Evolutionary conservation across 2,888 invertebrate species (phyloP).

Genomic region (Caenorhabditis imperialis): DNA sequence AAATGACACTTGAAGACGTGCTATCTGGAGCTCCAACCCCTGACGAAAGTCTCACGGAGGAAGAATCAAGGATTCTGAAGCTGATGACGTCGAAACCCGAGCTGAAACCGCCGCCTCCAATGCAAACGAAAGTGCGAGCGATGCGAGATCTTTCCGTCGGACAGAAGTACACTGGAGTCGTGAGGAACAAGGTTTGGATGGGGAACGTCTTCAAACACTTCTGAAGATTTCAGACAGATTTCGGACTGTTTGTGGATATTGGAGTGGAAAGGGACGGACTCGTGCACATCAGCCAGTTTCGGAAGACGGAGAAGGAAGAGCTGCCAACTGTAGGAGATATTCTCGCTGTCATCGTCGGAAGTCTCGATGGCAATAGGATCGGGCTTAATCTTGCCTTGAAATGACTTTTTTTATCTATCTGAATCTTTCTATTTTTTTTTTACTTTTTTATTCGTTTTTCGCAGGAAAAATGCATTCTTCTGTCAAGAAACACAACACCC

Average conservation of each 20-base stretch:
- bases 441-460: no score
- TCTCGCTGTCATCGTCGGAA: neutral
- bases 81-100: constrained; percentile 28
- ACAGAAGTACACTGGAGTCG: constrained; percentile 82
- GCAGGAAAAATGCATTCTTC: no score
- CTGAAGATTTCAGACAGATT: constrained; percentile 82
- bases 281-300: constrained; percentile 71
- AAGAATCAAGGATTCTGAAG: constrained; percentile 43
- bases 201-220: neutral
- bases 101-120: constrained; percentile 49
- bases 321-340: neutral
- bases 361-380: no score
- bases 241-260: constrained; percentile 91
- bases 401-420: no score
- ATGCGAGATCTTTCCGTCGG: constrained; percentile 78
- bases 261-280: constrained; percentile 79
- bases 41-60: neutral
- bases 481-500: no score
- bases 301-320: neutral
- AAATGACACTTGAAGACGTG: constrained; percentile 7
- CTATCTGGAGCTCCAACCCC: neutral
- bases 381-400: no score
- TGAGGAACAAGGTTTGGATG: constrained; percentile 84
- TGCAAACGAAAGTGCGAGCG: constrained; percentile 56
- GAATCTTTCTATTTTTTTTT: no score